Evolutionary conservation across 2,797 vertebrate genomes (phyloP).

Genomic region (Rhinophrynus dorsalis): DNA sequence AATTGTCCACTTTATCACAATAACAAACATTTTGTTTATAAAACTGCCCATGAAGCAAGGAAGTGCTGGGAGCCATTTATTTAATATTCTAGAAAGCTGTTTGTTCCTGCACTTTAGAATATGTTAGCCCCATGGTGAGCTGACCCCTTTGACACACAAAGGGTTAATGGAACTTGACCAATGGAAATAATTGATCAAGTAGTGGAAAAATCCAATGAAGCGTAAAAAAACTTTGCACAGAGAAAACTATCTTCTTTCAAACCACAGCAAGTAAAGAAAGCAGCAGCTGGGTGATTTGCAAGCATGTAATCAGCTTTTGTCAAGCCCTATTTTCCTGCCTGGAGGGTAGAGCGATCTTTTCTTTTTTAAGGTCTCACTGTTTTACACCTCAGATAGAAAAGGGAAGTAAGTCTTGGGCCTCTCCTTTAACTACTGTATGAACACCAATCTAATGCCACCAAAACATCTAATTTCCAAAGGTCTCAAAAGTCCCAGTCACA

Average conservation of each 20-base stretch:
- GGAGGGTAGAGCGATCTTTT: constrained; percentile 59
- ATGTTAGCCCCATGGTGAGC: too few relatives aligned
- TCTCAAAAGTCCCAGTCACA: neutral
- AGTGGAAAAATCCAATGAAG: constrained; percentile 37
- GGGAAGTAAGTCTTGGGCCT: constrained; percentile 67
- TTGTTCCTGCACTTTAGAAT: neutral
- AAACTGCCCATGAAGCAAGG: too few relatives aligned
- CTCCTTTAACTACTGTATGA: constrained; percentile 62
- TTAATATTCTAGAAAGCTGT: too few relatives aligned
- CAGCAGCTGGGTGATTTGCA: constrained; percentile 91
- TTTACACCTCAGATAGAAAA: constrained; percentile 77
- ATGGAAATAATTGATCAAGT: constrained; percentile 42
- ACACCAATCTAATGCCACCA: neutral
- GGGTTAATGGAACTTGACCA: constrained; percentile 35
- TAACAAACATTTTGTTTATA: too few relatives aligned
- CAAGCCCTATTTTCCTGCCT: constrained; percentile 68
- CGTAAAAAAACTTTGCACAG: constrained; percentile 66
- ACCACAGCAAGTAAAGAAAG: constrained; percentile 81
- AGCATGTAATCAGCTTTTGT: constrained; percentile 94
- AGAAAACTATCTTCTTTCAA: constrained; percentile 74
- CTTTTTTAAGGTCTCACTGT: constrained; percentile 61
- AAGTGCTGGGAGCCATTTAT: too few relatives aligned
- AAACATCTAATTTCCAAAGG: neutral
- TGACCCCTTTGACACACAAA: neutral
- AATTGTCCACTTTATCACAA: too few relatives aligned